phyloP scores from a whole-genome alignment of 1,140 invertebrate genomes.

The Planococcus citri region DNA sequence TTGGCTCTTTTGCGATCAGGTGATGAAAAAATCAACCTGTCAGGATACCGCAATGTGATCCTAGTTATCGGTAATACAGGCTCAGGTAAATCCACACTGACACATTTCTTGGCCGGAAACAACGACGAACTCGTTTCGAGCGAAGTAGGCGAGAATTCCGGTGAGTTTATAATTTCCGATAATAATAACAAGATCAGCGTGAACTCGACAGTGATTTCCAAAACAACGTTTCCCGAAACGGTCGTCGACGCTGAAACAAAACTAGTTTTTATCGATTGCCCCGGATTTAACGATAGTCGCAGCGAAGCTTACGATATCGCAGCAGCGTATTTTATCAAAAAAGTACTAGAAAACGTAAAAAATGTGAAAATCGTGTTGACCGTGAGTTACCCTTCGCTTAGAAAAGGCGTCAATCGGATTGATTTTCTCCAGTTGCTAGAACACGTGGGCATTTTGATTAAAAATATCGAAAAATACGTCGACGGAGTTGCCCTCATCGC shows the following conservation, averaged over 20 bases:
- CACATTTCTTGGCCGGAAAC: conserved; percentile 25
- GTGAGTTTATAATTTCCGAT: conserved; percentile 21
- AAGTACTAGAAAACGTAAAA: conserved; percentile 22
- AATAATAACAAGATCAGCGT: conserved; percentile 16
- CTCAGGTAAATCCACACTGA: conserved; percentile 27
- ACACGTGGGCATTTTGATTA: conserved; percentile 22
- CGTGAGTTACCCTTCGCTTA: conserved; percentile 25
- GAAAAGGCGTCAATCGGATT: conserved; percentile 20
- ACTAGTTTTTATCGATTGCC: conserved; percentile 25
- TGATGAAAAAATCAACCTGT: not conserved
- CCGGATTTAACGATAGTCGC: conserved; percentile 28
- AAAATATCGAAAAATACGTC: conserved; percentile 23
- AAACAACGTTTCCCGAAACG: conserved; percentile 26
- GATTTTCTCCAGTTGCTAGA: conserved; percentile 25
- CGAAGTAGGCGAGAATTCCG: not conserved
- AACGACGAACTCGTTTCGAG: conserved; percentile 8
- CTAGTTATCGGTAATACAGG: conserved; percentile 28
- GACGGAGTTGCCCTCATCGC: conserved; percentile 25
- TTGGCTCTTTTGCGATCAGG: not conserved
- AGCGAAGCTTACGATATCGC: conserved; percentile 25
- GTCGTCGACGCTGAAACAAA: conserved; percentile 15
- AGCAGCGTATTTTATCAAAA: conserved; percentile 26
- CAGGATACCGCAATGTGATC: conserved; percentile 12
- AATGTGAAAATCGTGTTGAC: conserved; percentile 26
- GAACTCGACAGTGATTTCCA: conserved; percentile 23